Conservation (phyloP, 2,888 invertebrate genomes). For the Tolmerus cingulatus region DNA sequence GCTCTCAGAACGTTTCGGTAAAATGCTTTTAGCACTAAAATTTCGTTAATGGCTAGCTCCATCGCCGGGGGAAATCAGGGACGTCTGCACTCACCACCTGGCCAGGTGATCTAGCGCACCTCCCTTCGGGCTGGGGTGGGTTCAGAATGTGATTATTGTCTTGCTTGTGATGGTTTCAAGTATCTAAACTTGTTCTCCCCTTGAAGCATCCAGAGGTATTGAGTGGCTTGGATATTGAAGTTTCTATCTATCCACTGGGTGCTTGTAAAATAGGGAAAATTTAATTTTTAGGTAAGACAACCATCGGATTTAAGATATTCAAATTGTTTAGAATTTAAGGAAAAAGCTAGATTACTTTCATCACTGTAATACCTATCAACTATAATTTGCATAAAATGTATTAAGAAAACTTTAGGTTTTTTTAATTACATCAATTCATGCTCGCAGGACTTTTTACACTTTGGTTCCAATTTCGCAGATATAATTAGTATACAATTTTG, state of each 20-base stretch:
- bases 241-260: neutral
- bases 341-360: neutral
- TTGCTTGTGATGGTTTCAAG: neutral
- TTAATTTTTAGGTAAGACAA: neutral
- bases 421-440: too few species aligned
- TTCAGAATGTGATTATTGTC: neutral
- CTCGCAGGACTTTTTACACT: too few species aligned
- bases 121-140: neutral
- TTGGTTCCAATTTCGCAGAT: too few species aligned
- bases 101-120: neutral
- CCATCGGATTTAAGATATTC: neutral
- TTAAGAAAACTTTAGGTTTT: too few species aligned
- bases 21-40: slow-evolving; percentile 17
- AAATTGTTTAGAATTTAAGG: neutral
- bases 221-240: neutral
- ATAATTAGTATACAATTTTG: too few species aligned
- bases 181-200: neutral
- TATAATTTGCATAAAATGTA: too few species aligned
- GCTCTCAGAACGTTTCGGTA: neutral
- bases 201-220: neutral
- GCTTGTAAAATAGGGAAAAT: neutral
- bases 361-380: neutral
- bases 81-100: neutral
- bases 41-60: slow-evolving; percentile 21
- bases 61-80: neutral